Evolutionary conservation across 2,797 vertebrate species (phyloP), one percentile per base, ranked within the genome.

Genomic region (Spinibarbus caldwelli): DNA sequence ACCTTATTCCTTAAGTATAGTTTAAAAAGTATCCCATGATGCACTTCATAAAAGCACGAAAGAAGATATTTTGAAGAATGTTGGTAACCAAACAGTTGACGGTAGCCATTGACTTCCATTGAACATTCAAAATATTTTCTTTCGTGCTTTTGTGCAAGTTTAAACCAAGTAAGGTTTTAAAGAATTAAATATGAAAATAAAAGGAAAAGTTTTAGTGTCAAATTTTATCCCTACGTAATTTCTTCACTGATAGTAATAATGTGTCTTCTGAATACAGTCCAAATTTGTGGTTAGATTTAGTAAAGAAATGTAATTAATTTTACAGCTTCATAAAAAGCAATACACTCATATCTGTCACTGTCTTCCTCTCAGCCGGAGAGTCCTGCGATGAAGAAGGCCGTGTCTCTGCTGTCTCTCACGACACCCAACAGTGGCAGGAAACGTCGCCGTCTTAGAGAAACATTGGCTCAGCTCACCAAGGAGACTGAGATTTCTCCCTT

Each of bases 361-460:
- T 67, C 17, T 52, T 12, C 19, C 9, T 47, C 66, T 6, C 89
- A 99, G 97, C 95, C 95, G 0, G 96, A 97, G 87, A 99, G 96
- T 88, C 97, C 98, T 0, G 95, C 95, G 17, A 96, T 99, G 91
- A 99, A 99, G 95, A 99, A 97, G 83, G 97, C 98, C 0, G 97
- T 97, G 86, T 99, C 98, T 0, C 93, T 97, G 31, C 95, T 99
- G 26, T 98, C 98, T 81, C 93, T 99, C 88, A 95, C 85, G 86
- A 99, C 98, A 0, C 98, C 98, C 78, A 99, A 94, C 90, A 99
- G 97, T 88, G 98, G 96, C 88, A 96, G 98, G 3, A 99, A 99
- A 87, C 95, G 97, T 26, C 95, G 98, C 0, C 97, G 97, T 79
- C 95, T 99, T 86, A 95, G 94, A 84, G 98, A 99, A 89, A 97